phyloP scores from a whole-genome alignment of 2,797 vertebrate genomes.

The Mormyrops attenuatus region DNA sequence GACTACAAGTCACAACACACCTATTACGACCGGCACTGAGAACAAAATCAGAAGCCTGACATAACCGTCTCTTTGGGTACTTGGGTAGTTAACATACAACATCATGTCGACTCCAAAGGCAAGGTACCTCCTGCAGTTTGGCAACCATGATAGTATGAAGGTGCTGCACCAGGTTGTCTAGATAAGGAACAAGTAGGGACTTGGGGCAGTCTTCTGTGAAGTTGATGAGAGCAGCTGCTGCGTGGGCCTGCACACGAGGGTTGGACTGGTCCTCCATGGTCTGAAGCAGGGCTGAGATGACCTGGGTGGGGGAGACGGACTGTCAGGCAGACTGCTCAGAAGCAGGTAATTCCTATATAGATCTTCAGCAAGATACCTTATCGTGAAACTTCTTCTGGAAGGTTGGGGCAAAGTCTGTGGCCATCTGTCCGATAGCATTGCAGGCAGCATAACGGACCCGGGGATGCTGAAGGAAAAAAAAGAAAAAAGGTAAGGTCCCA shows the following conservation, averaged over 20 bases:
- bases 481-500: not conserved
- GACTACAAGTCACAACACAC: not conserved
- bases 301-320: conserved; percentile 52
- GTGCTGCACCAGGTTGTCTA: conserved; percentile 90
- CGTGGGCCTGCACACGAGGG: conserved; percentile 93
- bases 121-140: conserved; percentile 82
- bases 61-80: not conserved
- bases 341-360: not conserved
- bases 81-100: not conserved
- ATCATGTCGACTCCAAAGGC: not conserved
- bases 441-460: conserved; percentile 95
- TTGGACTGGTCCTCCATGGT: conserved; percentile 97
- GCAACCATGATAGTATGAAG: conserved; percentile 94
- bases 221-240: conserved; percentile 93
- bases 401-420: conserved; percentile 95
- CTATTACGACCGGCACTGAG: not conserved
- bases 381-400: conserved; percentile 99
- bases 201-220: conserved; percentile 98
- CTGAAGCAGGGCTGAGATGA: conserved; percentile 86
- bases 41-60: not conserved
- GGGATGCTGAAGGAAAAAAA: conserved; percentile 71
- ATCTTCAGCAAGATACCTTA: conserved; percentile 62
- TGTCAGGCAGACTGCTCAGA: not conserved
- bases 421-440: conserved; percentile 97
- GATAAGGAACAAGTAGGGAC: conserved; percentile 82